Evolutionary conservation across 2,888 invertebrate species (phyloP).

Genomic region (Phasia obesa): DNA sequence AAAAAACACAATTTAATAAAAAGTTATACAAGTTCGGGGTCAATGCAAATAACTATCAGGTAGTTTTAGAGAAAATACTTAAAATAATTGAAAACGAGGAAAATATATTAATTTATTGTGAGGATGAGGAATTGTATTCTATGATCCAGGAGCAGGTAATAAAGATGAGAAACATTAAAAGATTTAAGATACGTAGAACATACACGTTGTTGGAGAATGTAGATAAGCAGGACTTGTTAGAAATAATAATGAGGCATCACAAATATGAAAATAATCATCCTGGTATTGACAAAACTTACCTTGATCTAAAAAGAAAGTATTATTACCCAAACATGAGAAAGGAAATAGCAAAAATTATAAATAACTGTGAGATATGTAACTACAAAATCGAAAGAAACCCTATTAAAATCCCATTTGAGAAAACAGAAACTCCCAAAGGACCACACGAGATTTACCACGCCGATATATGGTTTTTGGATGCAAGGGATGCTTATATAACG

Average conservation of each 20-base stretch:
- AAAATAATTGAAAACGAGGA: neutral
- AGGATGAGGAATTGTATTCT: no score
- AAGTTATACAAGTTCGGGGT: slow-evolving; percentile 13
- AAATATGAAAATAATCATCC: slow-evolving; percentile 4
- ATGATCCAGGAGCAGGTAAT: neutral
- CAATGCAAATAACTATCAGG: neutral
- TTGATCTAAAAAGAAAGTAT: neutral
- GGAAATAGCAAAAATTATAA: neutral
- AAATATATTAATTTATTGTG: no score
- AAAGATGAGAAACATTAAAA: neutral
- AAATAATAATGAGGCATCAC: neutral
- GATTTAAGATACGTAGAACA: neutral
- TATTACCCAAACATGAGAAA: slow-evolving; percentile 4
- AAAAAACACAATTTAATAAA: slow-evolving; percentile 1
- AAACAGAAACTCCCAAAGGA: neutral
- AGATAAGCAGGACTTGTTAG: neutral
- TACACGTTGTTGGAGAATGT: neutral
- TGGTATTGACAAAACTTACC: neutral
- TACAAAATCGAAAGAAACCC: slow-evolving; percentile 4
- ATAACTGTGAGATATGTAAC: slow-evolving; percentile 4
- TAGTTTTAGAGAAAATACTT: neutral
- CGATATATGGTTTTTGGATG: neutral
- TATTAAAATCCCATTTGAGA: neutral
- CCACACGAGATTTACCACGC: slow-evolving; percentile 2
- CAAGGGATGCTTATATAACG: neutral